Evolutionary conservation across 1,140 invertebrate genomes (phyloP).

Genomic region (Cydia fagiglandana): DNA sequence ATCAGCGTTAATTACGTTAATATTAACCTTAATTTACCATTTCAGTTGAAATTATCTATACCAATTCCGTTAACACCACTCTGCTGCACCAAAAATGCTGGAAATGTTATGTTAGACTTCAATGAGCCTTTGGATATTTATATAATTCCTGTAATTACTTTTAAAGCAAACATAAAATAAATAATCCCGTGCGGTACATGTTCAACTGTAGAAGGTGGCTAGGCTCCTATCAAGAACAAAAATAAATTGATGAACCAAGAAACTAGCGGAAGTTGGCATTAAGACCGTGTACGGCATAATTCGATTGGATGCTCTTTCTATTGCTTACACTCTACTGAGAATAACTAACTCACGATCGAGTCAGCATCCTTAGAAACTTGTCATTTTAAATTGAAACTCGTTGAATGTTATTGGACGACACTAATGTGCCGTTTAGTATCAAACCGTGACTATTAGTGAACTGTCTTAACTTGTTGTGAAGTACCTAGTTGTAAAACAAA

Average conservation of each 20-base stretch:
- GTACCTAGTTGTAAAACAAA: too few relatives aligned
- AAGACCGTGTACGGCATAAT: constrained; percentile 52
- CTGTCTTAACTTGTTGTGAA: too few relatives aligned
- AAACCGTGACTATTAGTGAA: too few relatives aligned
- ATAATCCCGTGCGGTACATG: neutral
- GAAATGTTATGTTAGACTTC: too few relatives aligned
- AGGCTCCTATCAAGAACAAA: constrained; percentile 50
- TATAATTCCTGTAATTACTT: neutral
- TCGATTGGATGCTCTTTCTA: constrained; percentile 49
- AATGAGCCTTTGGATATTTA: too few relatives aligned
- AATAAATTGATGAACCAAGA: constrained; percentile 67
- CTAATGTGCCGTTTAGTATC: too few relatives aligned
- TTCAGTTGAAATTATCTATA: too few relatives aligned
- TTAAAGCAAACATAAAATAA: neutral
- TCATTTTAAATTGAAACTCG: neutral
- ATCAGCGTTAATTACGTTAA: too few relatives aligned
- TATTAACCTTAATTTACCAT: too few relatives aligned
- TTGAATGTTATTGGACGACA: too few relatives aligned
- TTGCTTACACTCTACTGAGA: constrained; percentile 13
- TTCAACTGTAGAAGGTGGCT: neutral
- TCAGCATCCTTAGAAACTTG: neutral
- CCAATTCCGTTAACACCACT: too few relatives aligned
- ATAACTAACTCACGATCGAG: neutral
- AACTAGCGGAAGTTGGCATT: constrained; percentile 64
- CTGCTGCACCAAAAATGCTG: too few relatives aligned